A percentile compares a stretch with the other conserved stretches of the same genome.
Evolutionary conservation across 1,140 invertebrate species (phyloP).

Genomic region (Aphelinus atriplicis): DNA sequence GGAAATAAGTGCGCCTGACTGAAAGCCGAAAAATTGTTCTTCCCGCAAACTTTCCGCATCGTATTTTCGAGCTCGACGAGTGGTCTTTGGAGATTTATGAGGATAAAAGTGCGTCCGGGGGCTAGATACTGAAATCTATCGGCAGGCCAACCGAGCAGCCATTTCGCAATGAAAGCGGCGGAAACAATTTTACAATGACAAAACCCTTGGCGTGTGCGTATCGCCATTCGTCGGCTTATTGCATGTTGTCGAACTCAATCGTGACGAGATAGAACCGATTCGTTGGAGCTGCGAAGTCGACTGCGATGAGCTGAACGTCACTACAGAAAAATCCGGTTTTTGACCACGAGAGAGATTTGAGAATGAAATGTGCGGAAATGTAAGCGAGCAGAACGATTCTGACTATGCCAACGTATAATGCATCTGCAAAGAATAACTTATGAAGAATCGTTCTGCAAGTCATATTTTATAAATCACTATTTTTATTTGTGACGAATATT

Average conservation of each 20-base stretch:
- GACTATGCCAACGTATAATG: too few species aligned
- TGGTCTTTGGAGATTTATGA: constrained; percentile 26
- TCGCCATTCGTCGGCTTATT: background rate
- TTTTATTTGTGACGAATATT: too few species aligned
- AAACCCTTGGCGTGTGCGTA: background rate
- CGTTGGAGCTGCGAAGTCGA: background rate
- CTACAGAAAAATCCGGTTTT: too few species aligned
- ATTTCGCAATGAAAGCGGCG: background rate
- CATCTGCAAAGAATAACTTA: too few species aligned
- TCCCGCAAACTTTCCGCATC: background rate
- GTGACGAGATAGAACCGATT: background rate
- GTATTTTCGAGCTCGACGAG: constrained; percentile 21
- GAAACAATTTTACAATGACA: constrained; percentile 25
- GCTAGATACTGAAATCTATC: constrained; percentile 17
- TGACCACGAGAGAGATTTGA: too few species aligned
- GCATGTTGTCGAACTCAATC: background rate
- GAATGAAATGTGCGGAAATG: too few species aligned
- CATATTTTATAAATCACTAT: too few species aligned
- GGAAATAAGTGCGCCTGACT: background rate
- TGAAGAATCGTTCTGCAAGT: too few species aligned
- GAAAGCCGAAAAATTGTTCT: background rate
- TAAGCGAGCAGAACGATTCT: too few species aligned
- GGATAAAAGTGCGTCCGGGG: constrained; percentile 5
- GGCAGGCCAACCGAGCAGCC: background rate
- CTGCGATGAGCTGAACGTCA: too few species aligned